Percentiles rank a stretch among this genome's conserved stretches.
Conservation (phyloP, 1,140 invertebrate species). For the Forficula auricularia region DNA sequence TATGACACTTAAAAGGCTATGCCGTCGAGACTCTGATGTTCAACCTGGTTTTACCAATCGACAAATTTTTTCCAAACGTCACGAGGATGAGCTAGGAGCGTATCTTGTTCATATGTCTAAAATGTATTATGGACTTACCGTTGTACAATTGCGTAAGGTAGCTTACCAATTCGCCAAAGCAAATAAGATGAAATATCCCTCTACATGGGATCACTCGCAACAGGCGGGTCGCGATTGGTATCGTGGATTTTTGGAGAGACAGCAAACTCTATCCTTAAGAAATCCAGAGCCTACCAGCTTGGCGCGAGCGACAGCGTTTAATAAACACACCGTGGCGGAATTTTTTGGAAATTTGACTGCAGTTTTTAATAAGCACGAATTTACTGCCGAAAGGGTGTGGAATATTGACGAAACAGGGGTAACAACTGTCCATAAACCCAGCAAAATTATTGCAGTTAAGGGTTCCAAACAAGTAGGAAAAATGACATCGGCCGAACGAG, state of each 20-base stretch:
- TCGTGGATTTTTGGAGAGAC: constrained; percentile 18
- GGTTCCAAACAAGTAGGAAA: constrained; percentile 23
- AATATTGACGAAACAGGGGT: constrained; percentile 24
- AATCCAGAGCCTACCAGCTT: constrained; percentile 9
- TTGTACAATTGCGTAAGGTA: constrained; percentile 14
- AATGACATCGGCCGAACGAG: constrained; percentile 23
- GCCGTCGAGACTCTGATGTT: too few species aligned
- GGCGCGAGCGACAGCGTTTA: constrained; percentile 7
- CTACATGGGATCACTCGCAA: constrained; percentile 17
- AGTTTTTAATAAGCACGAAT: constrained; percentile 2
- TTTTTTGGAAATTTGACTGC: constrained; percentile 4
- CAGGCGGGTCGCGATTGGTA: constrained; percentile 25
- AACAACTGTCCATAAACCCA: constrained; percentile 27
- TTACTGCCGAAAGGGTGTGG: constrained; percentile 13
- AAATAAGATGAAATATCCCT: constrained; percentile 15
- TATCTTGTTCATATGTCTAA: constrained; percentile 18
- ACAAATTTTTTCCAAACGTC: constrained; percentile 8
- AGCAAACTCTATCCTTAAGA: constrained; percentile 16
- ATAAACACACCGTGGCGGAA: constrained; percentile 5
- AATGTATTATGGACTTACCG: constrained; percentile 22
- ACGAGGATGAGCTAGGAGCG: constrained; percentile 12
- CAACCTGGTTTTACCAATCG: too few species aligned
- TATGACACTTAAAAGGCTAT: too few species aligned
- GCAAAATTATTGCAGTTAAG: constrained; percentile 22
- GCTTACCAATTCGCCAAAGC: constrained; percentile 21